These are phyloP conservation scores for Xenopus borealis DNA, from an alignment of 2,113 vertebrate species.

Conservation along the genomic window DNA sequence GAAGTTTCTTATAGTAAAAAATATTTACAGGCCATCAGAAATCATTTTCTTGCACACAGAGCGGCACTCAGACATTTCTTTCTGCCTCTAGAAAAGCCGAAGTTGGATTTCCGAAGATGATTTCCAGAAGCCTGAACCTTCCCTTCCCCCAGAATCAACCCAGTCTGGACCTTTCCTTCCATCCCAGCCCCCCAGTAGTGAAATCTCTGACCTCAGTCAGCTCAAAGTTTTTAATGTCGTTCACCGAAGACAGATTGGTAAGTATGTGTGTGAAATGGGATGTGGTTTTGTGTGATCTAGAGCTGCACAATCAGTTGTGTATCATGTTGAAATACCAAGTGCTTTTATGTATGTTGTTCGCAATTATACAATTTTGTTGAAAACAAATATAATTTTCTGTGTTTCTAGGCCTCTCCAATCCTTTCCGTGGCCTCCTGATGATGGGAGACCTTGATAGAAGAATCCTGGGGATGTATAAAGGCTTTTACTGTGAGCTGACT, in stretches of 20 bases:
- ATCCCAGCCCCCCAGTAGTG: constrained; percentile 25
- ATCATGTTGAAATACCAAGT: background rate
- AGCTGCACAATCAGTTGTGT: background rate
- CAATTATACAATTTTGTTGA: too few species aligned
- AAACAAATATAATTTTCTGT: background rate
- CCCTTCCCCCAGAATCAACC: constrained; percentile 6
- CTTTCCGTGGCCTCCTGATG: constrained; percentile 89
- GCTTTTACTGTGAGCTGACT: constrained; percentile 86
- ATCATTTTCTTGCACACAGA: too few species aligned
- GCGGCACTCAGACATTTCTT: background rate
- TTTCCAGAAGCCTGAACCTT: constrained; percentile 69
- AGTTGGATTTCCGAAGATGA: constrained; percentile 95
- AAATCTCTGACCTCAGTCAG: background rate
- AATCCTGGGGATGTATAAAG: constrained; percentile 83
- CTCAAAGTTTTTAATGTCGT: constrained; percentile 73
- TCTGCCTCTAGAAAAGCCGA: constrained; percentile 62
- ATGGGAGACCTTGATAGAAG: constrained; percentile 85
- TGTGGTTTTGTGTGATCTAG: background rate
- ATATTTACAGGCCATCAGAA: too few species aligned
- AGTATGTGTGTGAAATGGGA: background rate
- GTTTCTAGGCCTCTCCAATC: constrained; percentile 79
- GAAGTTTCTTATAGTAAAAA: too few species aligned
- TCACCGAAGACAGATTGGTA: constrained; percentile 87
- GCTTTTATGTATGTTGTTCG: too few species aligned
- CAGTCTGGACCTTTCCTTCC: background rate